These are phyloP conservation scores for Amblyopsis rosae DNA, from an alignment of 2,113 vertebrate genomes.

Conservation along the genomic window DNA sequence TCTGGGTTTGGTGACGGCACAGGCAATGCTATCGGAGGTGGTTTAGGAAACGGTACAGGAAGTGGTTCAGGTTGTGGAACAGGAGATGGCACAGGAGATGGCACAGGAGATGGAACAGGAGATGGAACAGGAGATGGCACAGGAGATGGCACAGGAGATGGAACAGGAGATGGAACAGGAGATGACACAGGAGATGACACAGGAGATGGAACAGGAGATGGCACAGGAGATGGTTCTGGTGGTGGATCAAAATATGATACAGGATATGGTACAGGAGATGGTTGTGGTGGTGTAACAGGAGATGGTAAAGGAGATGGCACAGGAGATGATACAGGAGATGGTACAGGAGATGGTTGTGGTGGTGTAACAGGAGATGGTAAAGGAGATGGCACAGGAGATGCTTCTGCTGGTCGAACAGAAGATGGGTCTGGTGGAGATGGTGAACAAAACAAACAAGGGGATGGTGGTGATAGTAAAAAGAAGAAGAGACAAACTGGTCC, in stretches of 20 bases:
- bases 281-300: background rate
- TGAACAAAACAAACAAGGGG: conserved; percentile 25
- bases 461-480: conserved; percentile 35
- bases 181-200: conserved; percentile 12
- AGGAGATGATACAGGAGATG: conserved; percentile 26
- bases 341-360: background rate
- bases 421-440: conserved; percentile 12
- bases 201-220: conserved; percentile 12
- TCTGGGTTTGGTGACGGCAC: background rate
- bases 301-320: background rate
- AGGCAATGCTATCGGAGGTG: background rate
- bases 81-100: conserved; percentile 13
- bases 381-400: conserved; percentile 4
- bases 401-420: background rate
- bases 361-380: background rate
- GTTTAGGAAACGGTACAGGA: background rate
- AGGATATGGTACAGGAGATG: conserved; percentile 14
- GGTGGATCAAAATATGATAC: conserved; percentile 13
- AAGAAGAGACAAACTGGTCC: conserved; percentile 38
- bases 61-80: conserved; percentile 1
- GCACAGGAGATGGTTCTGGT: background rate
- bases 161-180: conserved; percentile 11
- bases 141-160: conserved; percentile 6
- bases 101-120: background rate
- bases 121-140: conserved; percentile 6